A percentile compares a stretch with the other conserved stretches of the same genome.
These are phyloP conservation scores for Tethya wilhelma DNA, from an alignment of 37 sponge, comb jelly and placozoan species.

Conservation along the genomic window DNA sequence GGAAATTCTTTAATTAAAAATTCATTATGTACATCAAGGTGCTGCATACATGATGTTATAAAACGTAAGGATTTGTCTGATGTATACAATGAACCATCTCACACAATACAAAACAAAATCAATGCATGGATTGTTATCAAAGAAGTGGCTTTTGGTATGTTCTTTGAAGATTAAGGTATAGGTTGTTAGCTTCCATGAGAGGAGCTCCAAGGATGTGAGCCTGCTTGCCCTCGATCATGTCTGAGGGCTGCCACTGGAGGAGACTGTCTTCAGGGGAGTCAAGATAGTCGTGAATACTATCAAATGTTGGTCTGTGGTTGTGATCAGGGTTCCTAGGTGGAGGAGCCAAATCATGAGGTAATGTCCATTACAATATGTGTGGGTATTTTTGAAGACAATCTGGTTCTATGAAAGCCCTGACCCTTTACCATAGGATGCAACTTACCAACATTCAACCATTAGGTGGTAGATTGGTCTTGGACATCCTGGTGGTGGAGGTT, in stretches of 20 bases:
- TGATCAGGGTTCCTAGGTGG: constrained; percentile 66
- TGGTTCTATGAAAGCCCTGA: not conserved
- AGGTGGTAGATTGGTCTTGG: constrained; percentile 65
- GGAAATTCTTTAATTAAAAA: too few species aligned
- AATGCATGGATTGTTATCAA: not conserved
- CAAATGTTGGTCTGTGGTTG: constrained; percentile 49
- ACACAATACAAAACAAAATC: not conserved
- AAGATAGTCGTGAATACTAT: constrained; percentile 49
- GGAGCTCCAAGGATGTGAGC: constrained; percentile 58
- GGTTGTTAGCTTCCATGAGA: constrained; percentile 37
- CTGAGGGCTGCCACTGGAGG: constrained; percentile 41
- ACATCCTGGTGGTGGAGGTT: constrained; percentile 72
- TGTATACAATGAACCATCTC: too few species aligned
- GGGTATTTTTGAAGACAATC: constrained; percentile 1
- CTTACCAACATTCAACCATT: constrained; percentile 80
- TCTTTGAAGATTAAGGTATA: constrained; percentile 63
- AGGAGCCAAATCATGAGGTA: not conserved
- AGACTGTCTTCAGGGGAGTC: constrained; percentile 50
- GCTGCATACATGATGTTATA: too few species aligned
- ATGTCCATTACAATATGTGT: not conserved
- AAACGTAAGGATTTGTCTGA: too few species aligned
- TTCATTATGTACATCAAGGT: too few species aligned
- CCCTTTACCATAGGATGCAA: not conserved
- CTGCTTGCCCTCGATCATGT: constrained; percentile 18
- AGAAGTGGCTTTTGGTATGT: constrained; percentile 53